Base-by-base conservation (phyloP, 2,888 invertebrate species). In the Dicranocentrus wangi region DNA sequence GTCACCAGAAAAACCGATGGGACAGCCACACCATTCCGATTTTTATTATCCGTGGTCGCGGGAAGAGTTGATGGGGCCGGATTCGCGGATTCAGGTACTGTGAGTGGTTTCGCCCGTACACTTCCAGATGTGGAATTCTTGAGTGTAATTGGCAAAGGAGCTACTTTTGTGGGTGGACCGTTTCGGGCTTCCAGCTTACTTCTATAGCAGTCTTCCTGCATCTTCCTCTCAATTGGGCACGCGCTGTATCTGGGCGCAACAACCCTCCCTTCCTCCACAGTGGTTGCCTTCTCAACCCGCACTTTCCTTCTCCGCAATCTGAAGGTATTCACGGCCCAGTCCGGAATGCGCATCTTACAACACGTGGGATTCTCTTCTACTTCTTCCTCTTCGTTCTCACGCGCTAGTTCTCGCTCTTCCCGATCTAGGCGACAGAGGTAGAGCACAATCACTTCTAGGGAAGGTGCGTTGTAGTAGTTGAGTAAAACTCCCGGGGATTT, bases 381-480 rank as follows among this genome's bases (percentile, higher is more conserved):
- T 17, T 5, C 15, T 5, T 70, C 42, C 17, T 69, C 61, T 27
- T 23, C 43, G n/a, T n/a, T n/a, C n/a, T 43, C 23, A 66, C 1
- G 55, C n/a, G 51, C 65, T 10, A 21, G 21, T 28, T 58, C 58
- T 39, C 66, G 75, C n/a, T 70, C 75, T 17, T 76, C 75, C n/a
- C 75, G 68, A 43, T 83, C 78, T 25, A 58, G 28, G 1, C 73
- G 75, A 66, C 85, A 85, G 0, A 85, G 60, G 3, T 72, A 63
- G 1, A 85, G 70, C 2, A 85, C 83, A 21, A 83, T 79, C n/a
- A 83, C 82, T 58, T 83, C 83, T 2, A 85, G 77, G 7, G 39
- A 60, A 15, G 17, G 28, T 1, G 47, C 63, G n/a, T 83, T 76
- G 47, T 66, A 82, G 15, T 75, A 71, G 0, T 32, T 10, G 1